Base-by-base conservation (phyloP, 2,797 vertebrate species). In the Lepus oiostolus region DNA sequence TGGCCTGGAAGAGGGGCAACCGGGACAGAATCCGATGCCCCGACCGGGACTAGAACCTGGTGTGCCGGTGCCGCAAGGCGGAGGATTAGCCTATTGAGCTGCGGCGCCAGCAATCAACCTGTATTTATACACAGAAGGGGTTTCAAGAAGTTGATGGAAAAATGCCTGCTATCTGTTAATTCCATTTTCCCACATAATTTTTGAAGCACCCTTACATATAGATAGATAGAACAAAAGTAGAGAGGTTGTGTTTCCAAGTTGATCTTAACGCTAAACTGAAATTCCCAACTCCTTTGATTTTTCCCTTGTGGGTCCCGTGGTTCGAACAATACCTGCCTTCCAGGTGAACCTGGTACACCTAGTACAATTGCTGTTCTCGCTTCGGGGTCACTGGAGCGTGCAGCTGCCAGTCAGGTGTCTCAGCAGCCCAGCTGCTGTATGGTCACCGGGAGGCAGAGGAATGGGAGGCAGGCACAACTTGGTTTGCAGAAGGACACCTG, bases 221-320 rank as follows among this genome's bases (percentile, higher is more conserved):
- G 35, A 9, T 52, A 0, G 42, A 0, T 50, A 5, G 24, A 47
- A 30, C 35, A 63, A 65, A 89, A 42, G 19, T 28, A 63, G n/a
- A 38, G 50, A 35, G 17, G 13, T 26, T 52, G 1, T 80, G 72
- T 80, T 81, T 70, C 58, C 38, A 35, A 62, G 68, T n/a, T 50
- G 30, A 24, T 82, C 75, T 81, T 68, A 32, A 42, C 75, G 79
- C 62, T 83, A 7, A 85, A 32, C 35, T 90, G 86, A 88, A 30
- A 71, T 79, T 85, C 5, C 60, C 91, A 65, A 26, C 75, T 47
- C 52, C 35, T 50, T 60, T 60, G 32, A 42, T 14, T 54, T 32
- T 79, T 74, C 63, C 47, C 50, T 65, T 28, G 22, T 76, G 24
- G 54, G n/a, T 19, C 21, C 26, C 19, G 3, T 71, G 13, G 52